Evolutionary conservation across 2,797 vertebrate species (phyloP).

Genomic region (Etheostoma nigrum): DNA sequence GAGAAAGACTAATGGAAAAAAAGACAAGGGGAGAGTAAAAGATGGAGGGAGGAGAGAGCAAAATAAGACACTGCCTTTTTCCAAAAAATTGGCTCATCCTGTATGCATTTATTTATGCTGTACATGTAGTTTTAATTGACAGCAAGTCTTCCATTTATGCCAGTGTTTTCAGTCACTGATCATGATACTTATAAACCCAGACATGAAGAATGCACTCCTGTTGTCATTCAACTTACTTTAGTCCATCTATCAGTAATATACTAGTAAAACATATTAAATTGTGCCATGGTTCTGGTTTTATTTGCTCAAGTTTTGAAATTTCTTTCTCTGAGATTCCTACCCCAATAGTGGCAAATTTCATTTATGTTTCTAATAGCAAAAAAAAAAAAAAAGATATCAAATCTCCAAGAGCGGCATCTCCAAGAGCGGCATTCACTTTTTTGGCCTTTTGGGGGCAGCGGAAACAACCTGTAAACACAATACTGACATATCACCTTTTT

Average conservation of each 20-base stretch:
- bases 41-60: conserved; percentile 39
- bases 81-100: conserved; percentile 21
- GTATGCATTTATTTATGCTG: conserved; percentile 23
- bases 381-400: no score
- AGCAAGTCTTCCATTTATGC: not conserved
- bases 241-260: not conserved
- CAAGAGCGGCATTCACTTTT: not conserved
- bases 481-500: not conserved
- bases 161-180: not conserved
- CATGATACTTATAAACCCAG: no score
- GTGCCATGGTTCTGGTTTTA: not conserved
- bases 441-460: not conserved
- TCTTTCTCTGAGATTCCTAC: not conserved
- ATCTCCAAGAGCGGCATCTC: not conserved
- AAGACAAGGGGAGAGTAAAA: conserved; percentile 40
- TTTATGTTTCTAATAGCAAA: not conserved
- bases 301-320: not conserved
- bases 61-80: conserved; percentile 28
- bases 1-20: conserved; percentile 55
- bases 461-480: not conserved
- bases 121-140: not conserved
- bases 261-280: not conserved
- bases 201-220: not conserved
- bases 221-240: not conserved
- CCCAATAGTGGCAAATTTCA: no score